These are phyloP conservation scores for Drosophila arawakana DNA, from an alignment of 1,140 invertebrate species.

Conservation along the genomic window DNA sequence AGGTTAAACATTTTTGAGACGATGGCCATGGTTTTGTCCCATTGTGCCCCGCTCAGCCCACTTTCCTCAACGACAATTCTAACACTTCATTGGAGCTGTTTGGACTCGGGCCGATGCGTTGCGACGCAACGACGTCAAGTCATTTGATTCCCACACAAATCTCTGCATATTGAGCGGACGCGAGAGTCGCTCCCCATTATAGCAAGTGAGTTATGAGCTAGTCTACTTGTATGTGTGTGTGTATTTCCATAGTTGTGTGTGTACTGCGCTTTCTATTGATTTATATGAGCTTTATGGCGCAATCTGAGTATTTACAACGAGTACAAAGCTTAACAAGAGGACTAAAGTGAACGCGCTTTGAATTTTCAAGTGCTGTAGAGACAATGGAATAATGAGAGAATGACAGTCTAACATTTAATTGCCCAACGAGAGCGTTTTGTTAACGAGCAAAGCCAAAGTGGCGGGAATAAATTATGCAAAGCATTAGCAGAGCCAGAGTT, in stretches of 20 bases:
- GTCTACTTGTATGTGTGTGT: slow-evolving; percentile 17
- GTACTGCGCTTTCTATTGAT: slow-evolving; percentile 78
- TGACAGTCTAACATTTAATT: slow-evolving; percentile 37
- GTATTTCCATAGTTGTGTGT: slow-evolving; percentile 35
- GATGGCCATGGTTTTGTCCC: no score
- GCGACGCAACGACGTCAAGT: slow-evolving; percentile 68
- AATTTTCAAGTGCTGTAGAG: slow-evolving; percentile 48
- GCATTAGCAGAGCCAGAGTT: slow-evolving; percentile 57
- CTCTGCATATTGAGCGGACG: slow-evolving; percentile 65
- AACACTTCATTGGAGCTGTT: slow-evolving; percentile 78
- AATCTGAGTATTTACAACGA: slow-evolving; percentile 65
- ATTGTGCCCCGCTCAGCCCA: slow-evolving; percentile 10
- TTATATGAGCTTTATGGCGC: slow-evolving; percentile 80
- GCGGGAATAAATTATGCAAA: slow-evolving; percentile 47
- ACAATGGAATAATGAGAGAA: slow-evolving; percentile 26
- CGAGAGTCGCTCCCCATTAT: slow-evolving; percentile 62
- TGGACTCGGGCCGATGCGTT: slow-evolving; percentile 36
- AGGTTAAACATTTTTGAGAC: no score
- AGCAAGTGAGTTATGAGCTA: slow-evolving; percentile 72
- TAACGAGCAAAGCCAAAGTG: slow-evolving; percentile 15
- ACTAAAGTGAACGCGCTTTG: slow-evolving; percentile 44
- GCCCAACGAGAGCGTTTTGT: slow-evolving; percentile 28
- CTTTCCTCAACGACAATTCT: slow-evolving; percentile 56
- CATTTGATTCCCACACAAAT: slow-evolving; percentile 81
- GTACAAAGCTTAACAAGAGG: slow-evolving; percentile 45